These are phyloP conservation scores for Frankliniella intonsa DNA, from an alignment of 2,888 invertebrate genomes.

Conservation along the genomic window DNA sequence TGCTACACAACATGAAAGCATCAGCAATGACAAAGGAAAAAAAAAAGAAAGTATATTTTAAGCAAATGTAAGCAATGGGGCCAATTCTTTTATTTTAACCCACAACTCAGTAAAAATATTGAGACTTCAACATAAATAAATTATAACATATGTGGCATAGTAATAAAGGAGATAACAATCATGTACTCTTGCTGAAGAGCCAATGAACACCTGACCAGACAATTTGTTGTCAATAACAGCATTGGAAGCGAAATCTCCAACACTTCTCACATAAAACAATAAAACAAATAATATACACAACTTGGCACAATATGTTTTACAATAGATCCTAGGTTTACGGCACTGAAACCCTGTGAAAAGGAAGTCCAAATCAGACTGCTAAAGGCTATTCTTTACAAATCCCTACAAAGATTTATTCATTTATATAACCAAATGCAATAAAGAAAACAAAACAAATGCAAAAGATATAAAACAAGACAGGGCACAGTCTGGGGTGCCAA, in stretches of 20 bases:
- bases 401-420: neutral
- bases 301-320: constrained; percentile 1
- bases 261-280: neutral
- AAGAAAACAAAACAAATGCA: neutral
- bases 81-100: neutral
- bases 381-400: neutral
- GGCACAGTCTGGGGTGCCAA: neutral
- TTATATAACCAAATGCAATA: neutral
- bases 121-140: constrained; percentile 5
- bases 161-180: neutral
- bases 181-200: neutral
- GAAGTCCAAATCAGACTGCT: neutral
- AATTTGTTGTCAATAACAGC: neutral
- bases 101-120: constrained; percentile 1
- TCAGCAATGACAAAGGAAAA: constrained; percentile 1
- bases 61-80: neutral
- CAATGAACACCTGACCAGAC: neutral
- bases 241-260: neutral
- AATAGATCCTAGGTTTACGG: neutral
- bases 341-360: constrained; percentile 11
- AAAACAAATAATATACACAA: constrained; percentile 24
- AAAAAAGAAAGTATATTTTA: neutral
- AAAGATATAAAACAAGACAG: neutral
- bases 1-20: constrained; percentile 11
- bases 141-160: neutral